phyloP scores from a whole-genome alignment of 2,113 vertebrate species.

The Theristicus caerulescens region DNA sequence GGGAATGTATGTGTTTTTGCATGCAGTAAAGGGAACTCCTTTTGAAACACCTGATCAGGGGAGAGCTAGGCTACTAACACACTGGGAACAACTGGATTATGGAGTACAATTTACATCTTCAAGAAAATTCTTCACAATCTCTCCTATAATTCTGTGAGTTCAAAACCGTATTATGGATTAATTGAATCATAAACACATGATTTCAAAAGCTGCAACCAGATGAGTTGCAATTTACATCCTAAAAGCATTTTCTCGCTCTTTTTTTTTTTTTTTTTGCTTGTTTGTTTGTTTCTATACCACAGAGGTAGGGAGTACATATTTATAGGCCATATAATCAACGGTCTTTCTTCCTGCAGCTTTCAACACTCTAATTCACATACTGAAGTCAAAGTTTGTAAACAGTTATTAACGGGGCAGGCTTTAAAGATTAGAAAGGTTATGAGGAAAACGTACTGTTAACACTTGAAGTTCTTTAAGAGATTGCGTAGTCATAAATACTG shows the following conservation, averaged over 20 bases:
- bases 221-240: neutral
- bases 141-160: conserved; percentile 96
- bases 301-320: neutral
- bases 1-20: conserved; percentile 99
- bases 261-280: neutral
- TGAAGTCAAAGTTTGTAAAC: neutral
- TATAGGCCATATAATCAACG: neutral
- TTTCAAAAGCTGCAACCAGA: neutral
- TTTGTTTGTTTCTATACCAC: neutral
- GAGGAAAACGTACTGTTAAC: neutral
- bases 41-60: conserved; percentile 99
- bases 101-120: conserved; percentile 98
- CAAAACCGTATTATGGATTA: neutral
- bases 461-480: neutral
- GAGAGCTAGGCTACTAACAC: conserved; percentile 94
- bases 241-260: neutral
- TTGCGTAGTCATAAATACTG: neutral
- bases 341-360: neutral
- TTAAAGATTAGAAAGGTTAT: neutral
- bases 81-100: conserved; percentile 98
- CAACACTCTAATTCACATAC: neutral
- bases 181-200: neutral
- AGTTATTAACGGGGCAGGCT: neutral
- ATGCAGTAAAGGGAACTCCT: conserved; percentile 96
- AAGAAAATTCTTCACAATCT: conserved; percentile 98